Evolutionary conservation across 2,888 invertebrate species (phyloP).

Genomic region (Macaria liturata): DNA sequence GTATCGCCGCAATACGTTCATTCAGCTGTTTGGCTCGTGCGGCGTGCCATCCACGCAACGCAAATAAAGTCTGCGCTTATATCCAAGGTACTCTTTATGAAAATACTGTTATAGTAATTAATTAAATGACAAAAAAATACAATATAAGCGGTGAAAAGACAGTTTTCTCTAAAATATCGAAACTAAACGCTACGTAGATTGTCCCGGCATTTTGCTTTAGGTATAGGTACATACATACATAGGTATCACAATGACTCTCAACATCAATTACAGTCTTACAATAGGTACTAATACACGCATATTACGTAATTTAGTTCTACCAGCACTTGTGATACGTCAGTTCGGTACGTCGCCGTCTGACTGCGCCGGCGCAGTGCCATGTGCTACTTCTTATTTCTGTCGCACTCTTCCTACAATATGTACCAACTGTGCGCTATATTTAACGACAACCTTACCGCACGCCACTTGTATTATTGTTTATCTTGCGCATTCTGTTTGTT

Average conservation of each 20-base stretch:
- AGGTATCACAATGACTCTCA: no score
- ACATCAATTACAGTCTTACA: no score
- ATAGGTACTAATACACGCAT: no score
- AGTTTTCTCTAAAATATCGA: no score
- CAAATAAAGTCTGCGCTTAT: no score
- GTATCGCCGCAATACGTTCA: conserved; percentile 1
- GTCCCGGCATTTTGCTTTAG: no score
- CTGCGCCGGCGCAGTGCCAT: conserved; percentile 36
- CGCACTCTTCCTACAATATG: conserved; percentile 34
- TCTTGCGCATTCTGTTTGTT: conserved; percentile 10
- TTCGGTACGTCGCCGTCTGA: conserved; percentile 9
- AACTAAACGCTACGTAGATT: no score
- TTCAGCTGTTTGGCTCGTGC: conserved; percentile 2
- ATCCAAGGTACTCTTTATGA: neutral
- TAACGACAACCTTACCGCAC: conserved; percentile 24
- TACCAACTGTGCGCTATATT: conserved; percentile 29
- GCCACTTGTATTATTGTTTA: conserved; percentile 16
- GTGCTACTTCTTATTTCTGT: conserved; percentile 53
- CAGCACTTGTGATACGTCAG: neutral
- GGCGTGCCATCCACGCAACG: neutral
- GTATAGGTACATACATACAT: no score
- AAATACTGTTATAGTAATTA: no score
- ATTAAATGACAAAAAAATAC: no score
- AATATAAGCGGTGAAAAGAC: no score
- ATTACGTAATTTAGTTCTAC: no score